Evolutionary conservation across 1,140 invertebrate genomes (phyloP), one percentile per base, ranked within the genome.

Genomic region (Microplitis demolitor): DNA sequence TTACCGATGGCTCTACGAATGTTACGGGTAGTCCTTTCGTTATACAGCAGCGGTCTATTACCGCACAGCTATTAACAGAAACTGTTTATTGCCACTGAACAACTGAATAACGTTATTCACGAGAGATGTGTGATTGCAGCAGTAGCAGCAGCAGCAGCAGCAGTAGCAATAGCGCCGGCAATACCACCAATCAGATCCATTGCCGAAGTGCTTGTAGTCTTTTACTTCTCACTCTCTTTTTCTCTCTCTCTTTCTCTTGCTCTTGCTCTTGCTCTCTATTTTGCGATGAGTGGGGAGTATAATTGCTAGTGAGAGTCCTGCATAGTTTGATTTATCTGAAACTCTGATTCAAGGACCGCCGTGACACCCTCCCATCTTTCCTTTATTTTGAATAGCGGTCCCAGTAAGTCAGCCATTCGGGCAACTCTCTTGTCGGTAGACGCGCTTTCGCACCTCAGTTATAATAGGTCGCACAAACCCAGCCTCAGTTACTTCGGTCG

Each of bases 71-170:
- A 85, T 87, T 85, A 86, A 84, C 80, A 79, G 75, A 81, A 85
- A 83, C 82, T 84, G 84, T 86, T 86, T 85, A 86, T 86, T 85
- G 79, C 80, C 64, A 31, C 62, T 74, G 75, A 80, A 84, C 79
- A 81, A 78, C 76, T 76, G 76, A 31, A 80, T 84, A 45, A 45
- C 39, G 39, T 45, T 45, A 45, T 45, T 45, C 8, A 73, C 34
- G 64, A 39, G 54, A 67, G 66, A 74, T 50, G 62, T 72, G 13
- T 39, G 11, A 63, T 39, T 63, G 61, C 33, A 13, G 33, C 14
- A 13, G 5, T 45, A 24, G 39, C 39, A 45, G 11, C 11, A 45
- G 5, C 37, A 39, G 37, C 37, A 8, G 6, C 8, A 6, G 45
- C 6, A 50, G 6, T 50, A 9, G 45, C 6, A 13, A 50, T 50